These are phyloP conservation scores for Ochropleura leucogaster DNA, from an alignment of 2,888 invertebrate species.

Conservation along the genomic window DNA sequence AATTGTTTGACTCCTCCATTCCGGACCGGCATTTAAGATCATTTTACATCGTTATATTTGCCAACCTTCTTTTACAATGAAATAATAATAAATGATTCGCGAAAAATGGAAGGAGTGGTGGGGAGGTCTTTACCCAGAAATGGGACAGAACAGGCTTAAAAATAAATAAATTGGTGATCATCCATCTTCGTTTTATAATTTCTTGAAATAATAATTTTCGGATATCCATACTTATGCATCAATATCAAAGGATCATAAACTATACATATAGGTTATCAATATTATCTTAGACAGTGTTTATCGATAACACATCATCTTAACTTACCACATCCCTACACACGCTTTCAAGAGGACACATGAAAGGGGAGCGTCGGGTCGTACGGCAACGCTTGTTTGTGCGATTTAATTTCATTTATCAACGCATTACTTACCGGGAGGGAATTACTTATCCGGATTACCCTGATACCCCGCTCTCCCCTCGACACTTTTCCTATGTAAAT, in stretches of 20 bases:
- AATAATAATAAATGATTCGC: no score
- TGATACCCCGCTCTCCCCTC: conserved; percentile 71
- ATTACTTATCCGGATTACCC: conserved; percentile 90
- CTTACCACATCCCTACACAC: conserved; percentile 71
- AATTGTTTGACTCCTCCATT: no score
- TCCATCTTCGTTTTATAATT: not conserved
- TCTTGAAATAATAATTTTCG: no score
- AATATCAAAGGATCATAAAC: not conserved
- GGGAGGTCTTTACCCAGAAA: no score
- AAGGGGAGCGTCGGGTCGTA: conserved; percentile 84
- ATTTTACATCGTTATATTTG: no score
- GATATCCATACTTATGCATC: no score
- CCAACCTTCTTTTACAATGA: no score
- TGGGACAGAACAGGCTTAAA: no score
- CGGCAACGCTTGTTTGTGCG: conserved; percentile 89
- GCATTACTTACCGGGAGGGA: conserved; percentile 90
- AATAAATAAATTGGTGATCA: no score
- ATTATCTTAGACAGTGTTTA: not conserved
- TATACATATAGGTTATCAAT: not conserved
- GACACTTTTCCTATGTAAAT: conserved; percentile 76
- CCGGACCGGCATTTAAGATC: no score
- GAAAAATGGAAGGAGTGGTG: no score
- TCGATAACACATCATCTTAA: conserved; percentile 54
- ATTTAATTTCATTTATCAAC: conserved; percentile 91
- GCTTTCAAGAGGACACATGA: conserved; percentile 73